These are phyloP conservation scores for Pitta sordida DNA, from an alignment of 2,113 vertebrate species.

Conservation along the genomic window DNA sequence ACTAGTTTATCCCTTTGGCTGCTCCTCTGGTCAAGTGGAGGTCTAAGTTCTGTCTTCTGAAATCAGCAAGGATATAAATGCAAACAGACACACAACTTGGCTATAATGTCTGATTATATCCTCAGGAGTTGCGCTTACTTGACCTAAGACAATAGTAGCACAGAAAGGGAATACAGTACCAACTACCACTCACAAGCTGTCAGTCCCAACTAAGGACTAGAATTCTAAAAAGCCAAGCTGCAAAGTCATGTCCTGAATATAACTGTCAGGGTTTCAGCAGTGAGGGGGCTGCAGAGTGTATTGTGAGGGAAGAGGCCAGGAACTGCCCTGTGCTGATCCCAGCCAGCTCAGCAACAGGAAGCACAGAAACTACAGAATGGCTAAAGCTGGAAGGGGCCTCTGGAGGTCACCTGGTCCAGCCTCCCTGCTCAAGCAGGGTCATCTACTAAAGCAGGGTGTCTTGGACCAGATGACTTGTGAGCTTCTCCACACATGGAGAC, in stretches of 20 bases:
- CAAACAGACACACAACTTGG: background rate
- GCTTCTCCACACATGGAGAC: background rate
- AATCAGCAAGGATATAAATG: conserved; percentile 9
- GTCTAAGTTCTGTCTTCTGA: background rate
- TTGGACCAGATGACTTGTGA: background rate
- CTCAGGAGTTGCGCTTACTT: background rate
- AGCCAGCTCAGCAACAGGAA: background rate
- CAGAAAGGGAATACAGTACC: background rate
- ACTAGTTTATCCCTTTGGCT: background rate
- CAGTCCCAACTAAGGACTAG: background rate
- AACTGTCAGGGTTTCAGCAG: background rate
- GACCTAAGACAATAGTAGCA: background rate
- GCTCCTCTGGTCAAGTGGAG: background rate
- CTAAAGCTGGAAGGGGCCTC: background rate
- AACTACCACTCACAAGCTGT: background rate
- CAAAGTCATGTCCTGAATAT: rapidly evolving
- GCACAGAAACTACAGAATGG: background rate
- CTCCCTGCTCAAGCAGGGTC: background rate
- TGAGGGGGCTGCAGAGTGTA: background rate
- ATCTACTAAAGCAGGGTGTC: background rate
- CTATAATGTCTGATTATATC: background rate
- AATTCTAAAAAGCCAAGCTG: background rate
- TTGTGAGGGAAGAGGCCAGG: background rate
- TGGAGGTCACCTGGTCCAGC: background rate
- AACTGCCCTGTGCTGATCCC: background rate